A percentile compares a stretch with the other conserved stretches of the same genome.
phyloP scores from a whole-genome alignment of 2,888 invertebrate species.

The Augiades crinisus region DNA sequence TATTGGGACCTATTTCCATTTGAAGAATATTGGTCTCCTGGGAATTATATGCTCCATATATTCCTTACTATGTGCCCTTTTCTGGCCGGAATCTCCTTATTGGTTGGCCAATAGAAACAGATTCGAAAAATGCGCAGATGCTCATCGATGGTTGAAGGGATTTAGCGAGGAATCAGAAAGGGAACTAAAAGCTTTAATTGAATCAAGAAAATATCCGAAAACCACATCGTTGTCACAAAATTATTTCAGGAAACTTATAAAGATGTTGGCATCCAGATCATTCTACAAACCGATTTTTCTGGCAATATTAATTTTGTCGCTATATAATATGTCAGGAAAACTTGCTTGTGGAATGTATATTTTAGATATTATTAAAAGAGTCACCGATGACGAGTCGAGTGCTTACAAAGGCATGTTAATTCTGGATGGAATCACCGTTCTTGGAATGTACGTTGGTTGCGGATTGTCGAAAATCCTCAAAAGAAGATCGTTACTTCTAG shows the following conservation, averaged over 20 bases:
- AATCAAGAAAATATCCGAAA: conserved; percentile 34
- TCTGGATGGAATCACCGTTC: conserved; percentile 36
- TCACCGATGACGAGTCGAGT: conserved; percentile 29
- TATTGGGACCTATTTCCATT: conserved; percentile 33
- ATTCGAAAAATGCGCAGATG: conserved; percentile 29
- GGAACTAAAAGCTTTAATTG: conserved; percentile 29
- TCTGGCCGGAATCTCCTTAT: conserved; percentile 36
- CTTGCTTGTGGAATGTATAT: conserved; percentile 32
- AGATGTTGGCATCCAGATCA: background rate
- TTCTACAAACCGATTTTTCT: conserved; percentile 28
- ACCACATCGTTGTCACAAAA: conserved; percentile 12
- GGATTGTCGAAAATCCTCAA: conserved; percentile 36
- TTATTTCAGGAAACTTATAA: background rate
- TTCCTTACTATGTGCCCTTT: conserved; percentile 25
- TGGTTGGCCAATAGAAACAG: conserved; percentile 33
- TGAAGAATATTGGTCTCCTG: conserved; percentile 30
- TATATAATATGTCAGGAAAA: conserved; percentile 34
- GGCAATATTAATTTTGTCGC: conserved; percentile 13
- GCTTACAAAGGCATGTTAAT: conserved; percentile 36
- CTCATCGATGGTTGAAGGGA: conserved; percentile 35
- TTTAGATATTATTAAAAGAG: conserved; percentile 34
- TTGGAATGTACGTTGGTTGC: conserved; percentile 53
- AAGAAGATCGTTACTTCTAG: conserved; percentile 40
- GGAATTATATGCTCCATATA: conserved; percentile 26
- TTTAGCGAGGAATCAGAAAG: conserved; percentile 27